Base-by-base conservation (phyloP, 2,113 vertebrate species). In the Salvelinus alpinus region DNA sequence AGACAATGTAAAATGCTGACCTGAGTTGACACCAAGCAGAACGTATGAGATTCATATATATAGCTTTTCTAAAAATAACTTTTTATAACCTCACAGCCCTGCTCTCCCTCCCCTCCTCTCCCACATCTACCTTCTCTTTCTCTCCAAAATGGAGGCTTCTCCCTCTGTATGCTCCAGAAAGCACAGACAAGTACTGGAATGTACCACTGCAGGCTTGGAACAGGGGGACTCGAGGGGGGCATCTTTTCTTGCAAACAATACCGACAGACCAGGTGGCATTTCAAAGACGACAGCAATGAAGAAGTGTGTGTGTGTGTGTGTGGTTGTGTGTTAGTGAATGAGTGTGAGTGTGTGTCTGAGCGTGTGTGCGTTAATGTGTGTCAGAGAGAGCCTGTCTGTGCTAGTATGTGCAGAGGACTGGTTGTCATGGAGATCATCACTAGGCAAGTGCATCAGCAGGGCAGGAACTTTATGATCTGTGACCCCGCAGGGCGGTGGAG, bases 181-280 rank as follows among this genome's bases (percentile, higher is more conserved):
- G 88, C 88, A 87, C 84, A 84, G 71, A 83, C 86, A 88, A 87
- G 88, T 81, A 72, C 86, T 84, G 90, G 91, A 91, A 87, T 86
- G 88, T 92, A 90, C 91, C 90, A 92, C 89, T 64, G 90, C 88
- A 90, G 91, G 90, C 88, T 92, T 90, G 90, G 59, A 86, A 79
- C 86, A 62, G 79, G 65, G 81, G 78, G 79, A 80, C 73, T 83
- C 88, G 87, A 84, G 87, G 34, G 31, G 34, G 38, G 44, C 64
- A 9, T 66, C 5, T 72, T 76, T 75, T 81, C 74, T 70, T 73
- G 78, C 80, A 80, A 83, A 85, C 77, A 84, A 82, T 81, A 78
- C 78, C 66, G 78, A 66, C 64, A 66, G 64, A 66, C 25, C 64
- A 66, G 64, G 64, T 66, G 22, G 64, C 64, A 66, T 66, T 27